A percentile compares a stretch with the other conserved stretches of the same genome.
Evolutionary conservation across 2,797 vertebrate species (phyloP).

Genomic region (Sebastes steindachneri): DNA sequence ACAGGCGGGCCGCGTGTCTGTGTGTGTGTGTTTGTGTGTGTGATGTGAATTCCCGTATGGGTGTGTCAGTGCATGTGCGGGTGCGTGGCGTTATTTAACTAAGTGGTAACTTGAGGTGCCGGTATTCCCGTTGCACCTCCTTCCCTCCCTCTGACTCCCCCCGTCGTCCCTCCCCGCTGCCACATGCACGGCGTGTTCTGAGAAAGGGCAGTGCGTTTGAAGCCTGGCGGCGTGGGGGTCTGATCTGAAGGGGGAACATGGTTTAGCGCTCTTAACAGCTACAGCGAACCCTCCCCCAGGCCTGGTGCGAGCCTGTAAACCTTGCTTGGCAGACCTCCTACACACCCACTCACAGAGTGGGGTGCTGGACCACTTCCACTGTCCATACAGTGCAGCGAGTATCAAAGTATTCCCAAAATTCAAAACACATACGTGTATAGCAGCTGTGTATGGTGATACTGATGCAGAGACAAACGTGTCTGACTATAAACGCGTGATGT

Average conservation of each 20-base stretch:
- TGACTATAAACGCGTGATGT: conserved; percentile 16
- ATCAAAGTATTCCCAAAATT: background rate
- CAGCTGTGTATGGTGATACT: background rate
- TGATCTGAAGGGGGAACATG: conserved; percentile 78
- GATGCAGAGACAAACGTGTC: background rate
- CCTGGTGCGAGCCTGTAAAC: conserved; percentile 44
- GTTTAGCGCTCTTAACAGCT: conserved; percentile 69
- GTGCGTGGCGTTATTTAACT: conserved; percentile 62
- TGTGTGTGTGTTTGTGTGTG: conserved; percentile 34
- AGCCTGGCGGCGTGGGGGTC: conserved; percentile 75
- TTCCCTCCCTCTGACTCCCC: conserved; percentile 44
- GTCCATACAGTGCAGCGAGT: conserved; percentile 2
- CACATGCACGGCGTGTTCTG: conserved; percentile 80
- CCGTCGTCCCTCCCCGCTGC: conserved; percentile 40
- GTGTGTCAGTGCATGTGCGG: conserved; percentile 54
- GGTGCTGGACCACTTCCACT: conserved; percentile 8
- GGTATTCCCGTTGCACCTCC: conserved; percentile 76
- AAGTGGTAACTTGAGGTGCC: conserved; percentile 77
- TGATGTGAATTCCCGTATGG: conserved; percentile 46
- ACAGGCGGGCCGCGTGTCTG: conserved; percentile 31
- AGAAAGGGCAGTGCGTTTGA: conserved; percentile 87
- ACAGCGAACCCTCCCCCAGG: conserved; percentile 26
- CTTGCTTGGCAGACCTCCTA: conserved; percentile 40
- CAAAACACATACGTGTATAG: background rate
- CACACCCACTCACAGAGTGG: conserved; percentile 16